Evolutionary conservation across 1,140 invertebrate genomes (phyloP).

Genomic region (Drosophila mojavensis): DNA sequence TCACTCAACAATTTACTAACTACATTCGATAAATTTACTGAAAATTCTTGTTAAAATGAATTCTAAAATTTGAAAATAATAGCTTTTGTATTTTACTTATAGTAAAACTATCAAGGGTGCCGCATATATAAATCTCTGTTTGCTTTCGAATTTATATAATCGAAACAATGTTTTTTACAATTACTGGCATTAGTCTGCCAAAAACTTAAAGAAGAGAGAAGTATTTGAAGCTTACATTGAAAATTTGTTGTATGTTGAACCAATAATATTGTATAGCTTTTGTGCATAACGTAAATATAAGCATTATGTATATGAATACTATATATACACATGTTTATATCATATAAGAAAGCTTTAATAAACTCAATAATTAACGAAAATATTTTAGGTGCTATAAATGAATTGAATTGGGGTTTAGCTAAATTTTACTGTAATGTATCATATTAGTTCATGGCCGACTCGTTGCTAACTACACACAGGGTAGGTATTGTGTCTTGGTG

Average conservation of each 20-base stretch:
- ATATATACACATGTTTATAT: background rate
- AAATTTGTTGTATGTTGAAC: slow-evolving; percentile 8
- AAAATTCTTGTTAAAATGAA: background rate
- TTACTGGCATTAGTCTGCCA: too few relatives aligned
- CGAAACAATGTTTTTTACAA: background rate
- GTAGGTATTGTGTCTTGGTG: too few relatives aligned
- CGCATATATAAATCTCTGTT: background rate
- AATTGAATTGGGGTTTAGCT: too few relatives aligned
- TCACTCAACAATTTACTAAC: background rate
- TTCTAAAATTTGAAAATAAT: background rate
- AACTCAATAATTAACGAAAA: slow-evolving; percentile 2
- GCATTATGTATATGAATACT: background rate
- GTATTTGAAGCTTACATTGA: background rate
- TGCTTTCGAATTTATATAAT: slow-evolving; percentile 7
- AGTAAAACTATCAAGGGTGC: background rate
- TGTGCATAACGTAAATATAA: background rate
- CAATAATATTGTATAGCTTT: slow-evolving; percentile 17
- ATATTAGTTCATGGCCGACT: too few relatives aligned
- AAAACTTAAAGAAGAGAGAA: too few relatives aligned
- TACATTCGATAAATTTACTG: background rate
- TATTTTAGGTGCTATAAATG: too few relatives aligned
- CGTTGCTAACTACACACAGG: too few relatives aligned
- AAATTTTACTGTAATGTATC: too few relatives aligned
- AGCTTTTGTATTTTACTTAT: background rate
- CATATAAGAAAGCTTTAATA: slow-evolving; percentile 8